Evolutionary conservation across 2,797 vertebrate species (phyloP), one percentile per base, ranked within the genome.

Genomic region (Anisognathus igniventris): DNA sequence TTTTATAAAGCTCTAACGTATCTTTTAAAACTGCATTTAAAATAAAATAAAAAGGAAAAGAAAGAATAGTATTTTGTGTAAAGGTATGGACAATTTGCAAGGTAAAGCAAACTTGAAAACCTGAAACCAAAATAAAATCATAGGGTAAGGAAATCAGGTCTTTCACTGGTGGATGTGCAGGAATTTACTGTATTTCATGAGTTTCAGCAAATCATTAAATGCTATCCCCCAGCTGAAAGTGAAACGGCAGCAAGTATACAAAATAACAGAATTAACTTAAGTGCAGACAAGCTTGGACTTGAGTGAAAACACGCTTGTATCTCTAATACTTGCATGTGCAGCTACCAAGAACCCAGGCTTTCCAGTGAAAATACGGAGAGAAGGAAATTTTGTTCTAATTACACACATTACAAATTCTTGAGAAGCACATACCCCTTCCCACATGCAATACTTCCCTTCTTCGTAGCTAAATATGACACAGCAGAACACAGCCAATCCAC

Each of bases 381-480:
- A 86, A 90, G n/a, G 16, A 77, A 44, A 81, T 82, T 83, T 61
- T 56, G 10, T n/a, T 94, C 89, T 82, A 75, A 82, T 79, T 73
- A 86, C 67, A 73, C 40, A 48, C n/a, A 65, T 58, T 30, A 53
- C 62, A 70, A 89, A 76, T 53, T 95, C 92, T 67, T 82, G 19
- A 91, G 71, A 31, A 85, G 71, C 65, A 67, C 48, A 25, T 31
- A 65, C 10, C 35, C 74, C 77, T 73, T 33, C 60, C 85, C 87
- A 91, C n/a, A 40, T 15, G 50, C 45, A 86, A 8, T 27, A 45
- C 42, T 92, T 88, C 31, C 75, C 53, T 70, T 62, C 70, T 57
- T 71, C 44, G 65, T 39, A 88, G 75, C 65, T 78, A 94, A 90
- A 91, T 44, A 88, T 58, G 87, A 95, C 91, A 93, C 50, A 91